Conservation (phyloP, 1,140 invertebrate genomes). For the Neuroterus valhalla region DNA sequence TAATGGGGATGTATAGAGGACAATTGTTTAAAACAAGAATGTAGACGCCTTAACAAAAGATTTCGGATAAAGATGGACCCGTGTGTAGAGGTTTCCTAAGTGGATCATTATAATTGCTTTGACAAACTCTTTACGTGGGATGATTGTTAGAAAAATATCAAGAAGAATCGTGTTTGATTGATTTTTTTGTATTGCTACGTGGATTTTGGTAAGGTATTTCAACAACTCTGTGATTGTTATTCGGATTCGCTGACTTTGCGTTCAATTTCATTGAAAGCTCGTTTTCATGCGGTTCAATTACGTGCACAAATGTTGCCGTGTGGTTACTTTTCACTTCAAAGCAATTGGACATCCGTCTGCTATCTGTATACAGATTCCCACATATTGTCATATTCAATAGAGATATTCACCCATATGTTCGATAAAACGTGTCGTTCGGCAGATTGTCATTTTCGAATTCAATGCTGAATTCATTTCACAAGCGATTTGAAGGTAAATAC, state of each 20-base stretch:
- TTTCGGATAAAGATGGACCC: too few relatives aligned
- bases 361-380: background rate
- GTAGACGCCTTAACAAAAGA: too few relatives aligned
- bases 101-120: too few relatives aligned
- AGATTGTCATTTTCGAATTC: conserved; percentile 3
- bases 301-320: conserved; percentile 5
- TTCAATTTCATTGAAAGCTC: conserved; percentile 39
- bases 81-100: too few relatives aligned
- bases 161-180: too few relatives aligned
- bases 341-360: conserved; percentile 23
- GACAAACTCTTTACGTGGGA: too few relatives aligned
- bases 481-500: too few relatives aligned
- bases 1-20: too few relatives aligned
- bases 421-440: conserved; percentile 18
- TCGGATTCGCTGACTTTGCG: background rate
- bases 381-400: conserved; percentile 22
- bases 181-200: background rate
- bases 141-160: too few relatives aligned
- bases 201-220: conserved; percentile 25
- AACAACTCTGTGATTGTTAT: conserved; percentile 28
- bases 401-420: background rate
- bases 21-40: too few relatives aligned
- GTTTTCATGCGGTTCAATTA: conserved; percentile 38
- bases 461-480: background rate
- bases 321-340: conserved; percentile 40